Base-by-base conservation (phyloP, 1,140 invertebrate species). In the Capitella teleta region DNA sequence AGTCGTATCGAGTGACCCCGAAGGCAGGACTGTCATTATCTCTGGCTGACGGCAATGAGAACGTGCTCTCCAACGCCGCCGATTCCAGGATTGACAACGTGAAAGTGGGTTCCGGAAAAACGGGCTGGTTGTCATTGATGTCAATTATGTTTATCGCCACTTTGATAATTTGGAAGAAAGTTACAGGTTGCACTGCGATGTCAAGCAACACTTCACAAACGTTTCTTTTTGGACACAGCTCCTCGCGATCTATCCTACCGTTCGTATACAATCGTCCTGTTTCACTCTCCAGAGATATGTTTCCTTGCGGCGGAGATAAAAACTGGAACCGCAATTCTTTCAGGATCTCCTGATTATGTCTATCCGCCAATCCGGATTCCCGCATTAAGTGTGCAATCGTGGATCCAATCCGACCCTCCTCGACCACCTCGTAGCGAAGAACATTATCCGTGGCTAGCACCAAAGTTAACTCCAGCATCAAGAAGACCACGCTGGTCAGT, bases 111-210 rank as follows among this genome's bases (percentile, higher is more conserved):
- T 26, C 41, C 4, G 28, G n/a, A 46, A 52, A 52, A 5, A 18
- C 36, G 14, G 50, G 50, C 24, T 28, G 16, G 21, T 52, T 52
- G 43, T 52, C 50, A 43, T 52, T 52, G 19, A 52, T 30, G 43
- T 52, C 50, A n/a, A 52, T 18, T 21, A 52, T 32, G 4, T 52
- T 40, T 12, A 52, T 46, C 10, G 43, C 26, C 16, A 52, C 32
- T 18, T 53, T 49, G 34, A 53, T 49, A n/a, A 53, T 41, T 30
- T 53, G 30, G 47, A 53, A 49, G 40, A 42, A 49, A 12, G 14
- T 23, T 23, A 49, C 25, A 10, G 52, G 52, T 40, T 53, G 24
- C n/a, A 49, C 47, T 3, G 46, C 52, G 41, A 52, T 40, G 25
- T 52, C 50, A 10, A 52, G 41, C 28, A 18, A 24, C 2, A 52